These are phyloP conservation scores for Clepsis dumicolana DNA, from an alignment of 2,888 invertebrate genomes.

Conservation along the genomic window DNA sequence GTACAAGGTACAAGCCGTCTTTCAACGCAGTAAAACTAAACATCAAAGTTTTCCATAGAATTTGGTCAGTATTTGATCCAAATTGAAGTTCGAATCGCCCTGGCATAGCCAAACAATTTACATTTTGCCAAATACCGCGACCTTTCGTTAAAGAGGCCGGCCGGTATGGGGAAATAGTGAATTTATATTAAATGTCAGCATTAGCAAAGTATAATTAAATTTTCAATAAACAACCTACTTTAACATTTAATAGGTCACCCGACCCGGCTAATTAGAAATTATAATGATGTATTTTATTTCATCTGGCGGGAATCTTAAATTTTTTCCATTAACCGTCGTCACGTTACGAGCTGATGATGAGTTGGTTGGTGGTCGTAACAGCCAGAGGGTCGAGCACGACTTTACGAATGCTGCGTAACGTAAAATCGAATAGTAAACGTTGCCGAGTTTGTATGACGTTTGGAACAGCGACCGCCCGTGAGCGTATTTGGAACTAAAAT, in stretches of 20 bases:
- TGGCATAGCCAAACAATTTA: constrained; percentile 61
- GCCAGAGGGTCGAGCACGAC: too few species aligned
- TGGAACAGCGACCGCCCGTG: too few species aligned
- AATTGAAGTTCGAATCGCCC: constrained; percentile 55
- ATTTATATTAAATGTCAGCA: constrained; percentile 18
- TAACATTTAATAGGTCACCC: constrained; percentile 21
- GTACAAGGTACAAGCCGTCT: constrained; percentile 47
- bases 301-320: background rate
- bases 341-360: constrained; percentile 20
- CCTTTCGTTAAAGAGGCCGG: constrained; percentile 56
- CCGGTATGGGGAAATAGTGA: constrained; percentile 9
- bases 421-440: too few species aligned
- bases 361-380: constrained; percentile 26
- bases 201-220: constrained; percentile 6
- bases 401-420: too few species aligned
- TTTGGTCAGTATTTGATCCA: constrained; percentile 12
- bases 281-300: constrained; percentile 15
- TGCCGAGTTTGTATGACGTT: too few species aligned
- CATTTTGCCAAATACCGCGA: constrained; percentile 65
- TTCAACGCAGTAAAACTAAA: constrained; percentile 15
- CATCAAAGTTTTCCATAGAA: background rate
- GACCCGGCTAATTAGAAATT: constrained; percentile 19
- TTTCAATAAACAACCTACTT: constrained; percentile 13
- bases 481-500: too few species aligned
- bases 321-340: constrained; percentile 14